Evolutionary conservation across 53 echinoderm and acorn worm species (phyloP).

Genomic region (Crossaster papposus): DNA sequence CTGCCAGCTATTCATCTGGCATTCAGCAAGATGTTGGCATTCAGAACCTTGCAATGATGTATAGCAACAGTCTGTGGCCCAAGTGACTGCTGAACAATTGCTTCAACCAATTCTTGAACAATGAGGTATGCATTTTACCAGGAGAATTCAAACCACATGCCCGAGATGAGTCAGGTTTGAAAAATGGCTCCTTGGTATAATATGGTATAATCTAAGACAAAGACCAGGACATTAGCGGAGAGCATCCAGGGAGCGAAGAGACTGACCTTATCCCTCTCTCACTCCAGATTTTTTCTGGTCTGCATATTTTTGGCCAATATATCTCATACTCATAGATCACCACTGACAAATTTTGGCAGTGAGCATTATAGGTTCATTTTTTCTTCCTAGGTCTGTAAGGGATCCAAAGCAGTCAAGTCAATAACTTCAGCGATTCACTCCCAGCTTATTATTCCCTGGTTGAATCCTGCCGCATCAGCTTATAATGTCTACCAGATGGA

Average conservation of each 20-base stretch:
- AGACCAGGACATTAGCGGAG: slow-evolving; percentile 15
- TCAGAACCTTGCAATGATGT: slow-evolving; percentile 26
- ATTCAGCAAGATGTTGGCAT: slow-evolving; percentile 26
- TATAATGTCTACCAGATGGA: slow-evolving; percentile 47
- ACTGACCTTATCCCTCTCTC: not conserved
- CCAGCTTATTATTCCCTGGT: slow-evolving; percentile 33
- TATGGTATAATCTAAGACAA: slow-evolving; percentile 20
- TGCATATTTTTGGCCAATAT: not conserved
- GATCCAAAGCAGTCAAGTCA: not conserved
- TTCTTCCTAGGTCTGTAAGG: not conserved
- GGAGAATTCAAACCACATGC: slow-evolving; percentile 51
- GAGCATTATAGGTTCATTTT: not conserved
- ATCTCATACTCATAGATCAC: slow-evolving; percentile 19
- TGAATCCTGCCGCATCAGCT: slow-evolving; percentile 6
- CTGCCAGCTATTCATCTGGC: not conserved
- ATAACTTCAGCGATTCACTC: slow-evolving; percentile 13
- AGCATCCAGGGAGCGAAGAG: not conserved
- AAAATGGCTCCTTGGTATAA: slow-evolving; percentile 32
- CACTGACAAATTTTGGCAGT: slow-evolving; percentile 30
- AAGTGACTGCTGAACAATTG: not conserved
- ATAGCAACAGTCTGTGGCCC: slow-evolving; percentile 13
- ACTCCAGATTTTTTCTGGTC: not conserved
- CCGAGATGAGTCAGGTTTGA: slow-evolving; percentile 45
- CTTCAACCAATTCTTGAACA: slow-evolving; percentile 18
- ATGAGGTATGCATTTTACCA: slow-evolving; percentile 53